A percentile compares a stretch with the other conserved stretches of the same genome.
Evolutionary conservation across 2,113 vertebrate species (phyloP).

Genomic region (Phylloscopus whistleri): DNA sequence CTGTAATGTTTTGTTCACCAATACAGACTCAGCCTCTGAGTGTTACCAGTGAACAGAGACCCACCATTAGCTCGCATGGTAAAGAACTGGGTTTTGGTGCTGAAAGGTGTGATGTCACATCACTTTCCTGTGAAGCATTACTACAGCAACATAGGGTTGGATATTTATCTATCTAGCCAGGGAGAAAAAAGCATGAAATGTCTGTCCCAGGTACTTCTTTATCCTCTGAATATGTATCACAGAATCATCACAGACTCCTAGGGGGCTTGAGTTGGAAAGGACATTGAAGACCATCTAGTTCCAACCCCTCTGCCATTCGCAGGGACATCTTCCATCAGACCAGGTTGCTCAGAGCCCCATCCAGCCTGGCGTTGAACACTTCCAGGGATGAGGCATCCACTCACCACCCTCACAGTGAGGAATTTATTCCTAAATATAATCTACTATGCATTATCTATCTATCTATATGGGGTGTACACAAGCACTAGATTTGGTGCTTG

Average conservation of each 20-base stretch:
- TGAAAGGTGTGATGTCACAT: not conserved
- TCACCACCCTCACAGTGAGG: not conserved
- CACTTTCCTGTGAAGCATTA: not conserved
- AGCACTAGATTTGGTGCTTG: not conserved
- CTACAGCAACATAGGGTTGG: not conserved
- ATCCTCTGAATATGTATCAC: not conserved
- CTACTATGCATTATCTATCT: not conserved
- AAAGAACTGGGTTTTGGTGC: not conserved
- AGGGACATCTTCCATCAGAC: too few relatives aligned
- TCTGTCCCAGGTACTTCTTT: not conserved
- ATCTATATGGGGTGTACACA: not conserved
- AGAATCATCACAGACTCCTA: not conserved
- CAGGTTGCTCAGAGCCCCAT: not conserved
- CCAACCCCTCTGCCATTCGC: not conserved
- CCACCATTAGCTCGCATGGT: not conserved
- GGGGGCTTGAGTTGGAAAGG: not conserved
- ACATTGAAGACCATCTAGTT: not conserved
- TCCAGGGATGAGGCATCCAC: not conserved
- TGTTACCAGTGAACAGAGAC: not conserved
- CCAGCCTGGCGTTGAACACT: accelerated
- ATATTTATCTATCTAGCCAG: not conserved
- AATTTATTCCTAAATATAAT: not conserved
- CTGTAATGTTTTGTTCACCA: not conserved
- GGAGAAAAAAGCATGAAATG: not conserved
- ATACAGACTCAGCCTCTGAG: not conserved